Evolutionary conservation across 2,888 invertebrate genomes (phyloP).

Genomic region (Nymphalis c-album): DNA sequence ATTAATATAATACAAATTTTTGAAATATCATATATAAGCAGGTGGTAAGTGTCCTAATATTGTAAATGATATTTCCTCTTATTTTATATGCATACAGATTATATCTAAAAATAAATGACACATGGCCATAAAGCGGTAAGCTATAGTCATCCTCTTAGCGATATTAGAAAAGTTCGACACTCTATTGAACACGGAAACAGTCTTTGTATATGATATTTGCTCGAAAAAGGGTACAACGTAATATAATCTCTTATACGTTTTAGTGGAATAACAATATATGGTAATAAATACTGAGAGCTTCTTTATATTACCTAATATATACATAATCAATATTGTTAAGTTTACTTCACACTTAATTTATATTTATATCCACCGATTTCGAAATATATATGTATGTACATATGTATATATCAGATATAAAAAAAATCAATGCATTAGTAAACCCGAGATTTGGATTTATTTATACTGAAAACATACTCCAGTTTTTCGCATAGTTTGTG

Average conservation of each 20-base stretch:
- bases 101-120: background rate
- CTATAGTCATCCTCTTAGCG: conserved; percentile 25
- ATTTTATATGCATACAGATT: background rate
- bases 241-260: conserved; percentile 5
- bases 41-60: too few species aligned
- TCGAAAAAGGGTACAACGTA: conserved; percentile 11
- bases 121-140: background rate
- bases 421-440: too few species aligned
- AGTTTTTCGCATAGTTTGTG: too few species aligned
- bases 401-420: too few species aligned
- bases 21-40: too few species aligned
- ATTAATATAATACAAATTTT: too few species aligned
- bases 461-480: too few species aligned
- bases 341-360: background rate
- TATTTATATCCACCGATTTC: too few species aligned
- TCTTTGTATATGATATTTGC: conserved; percentile 27
- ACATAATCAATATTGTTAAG: background rate
- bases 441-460: too few species aligned
- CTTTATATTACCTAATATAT: background rate
- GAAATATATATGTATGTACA: too few species aligned
- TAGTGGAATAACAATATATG: conserved; percentile 4
- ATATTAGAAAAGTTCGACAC: conserved; percentile 32
- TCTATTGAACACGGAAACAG: conserved; percentile 28
- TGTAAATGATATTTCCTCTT: too few species aligned
- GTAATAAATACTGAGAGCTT: background rate